These are phyloP conservation scores for Nasonia longicornis DNA, from an alignment of 1,140 invertebrate genomes.

Conservation along the genomic window DNA sequence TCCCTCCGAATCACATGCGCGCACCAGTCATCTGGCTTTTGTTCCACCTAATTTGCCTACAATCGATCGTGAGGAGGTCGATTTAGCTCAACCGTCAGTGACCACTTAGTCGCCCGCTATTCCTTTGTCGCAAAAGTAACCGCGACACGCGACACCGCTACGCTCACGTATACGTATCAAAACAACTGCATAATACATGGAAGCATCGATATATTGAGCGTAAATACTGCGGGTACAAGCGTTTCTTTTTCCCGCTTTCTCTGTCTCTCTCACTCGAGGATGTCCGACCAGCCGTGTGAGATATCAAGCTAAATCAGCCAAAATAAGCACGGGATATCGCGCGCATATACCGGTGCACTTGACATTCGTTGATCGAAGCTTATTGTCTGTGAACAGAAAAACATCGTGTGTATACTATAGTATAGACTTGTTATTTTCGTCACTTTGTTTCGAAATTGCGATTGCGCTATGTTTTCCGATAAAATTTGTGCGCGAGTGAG, in stretches of 20 bases:
- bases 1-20: not conserved
- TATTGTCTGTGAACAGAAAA: no score
- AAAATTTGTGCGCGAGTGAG: no score
- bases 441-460: no score
- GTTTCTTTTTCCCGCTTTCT: not conserved
- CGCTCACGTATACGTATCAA: constrained; percentile 1
- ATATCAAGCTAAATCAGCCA: not conserved
- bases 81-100: constrained; percentile 11
- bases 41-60: constrained; percentile 10
- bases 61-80: constrained; percentile 16
- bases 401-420: no score
- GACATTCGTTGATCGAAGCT: no score
- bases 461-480: no score
- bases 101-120: not conserved
- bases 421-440: no score
- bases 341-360: no score
- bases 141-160: constrained; percentile 31
- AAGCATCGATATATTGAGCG: constrained; percentile 2
- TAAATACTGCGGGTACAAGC: constrained; percentile 8
- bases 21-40: not conserved
- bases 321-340: not conserved
- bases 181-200: constrained; percentile 42
- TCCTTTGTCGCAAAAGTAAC: constrained; percentile 23
- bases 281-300: not conserved
- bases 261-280: not conserved